phyloP scores from a whole-genome alignment of 2,113 vertebrate genomes.

The Amphilophus citrinellus region DNA sequence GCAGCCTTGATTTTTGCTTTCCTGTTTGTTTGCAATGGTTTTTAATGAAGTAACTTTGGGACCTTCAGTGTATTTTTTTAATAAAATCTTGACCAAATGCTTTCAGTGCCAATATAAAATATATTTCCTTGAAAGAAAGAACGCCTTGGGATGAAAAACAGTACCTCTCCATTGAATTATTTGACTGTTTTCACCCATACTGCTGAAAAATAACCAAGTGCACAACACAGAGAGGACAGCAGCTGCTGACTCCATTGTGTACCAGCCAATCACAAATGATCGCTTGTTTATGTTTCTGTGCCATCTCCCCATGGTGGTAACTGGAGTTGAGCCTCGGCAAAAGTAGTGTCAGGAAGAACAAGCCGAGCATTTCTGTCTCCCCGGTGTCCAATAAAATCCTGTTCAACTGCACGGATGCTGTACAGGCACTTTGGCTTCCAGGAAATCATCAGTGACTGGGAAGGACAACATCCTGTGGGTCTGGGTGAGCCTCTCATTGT shows the following conservation, averaged over 20 bases:
- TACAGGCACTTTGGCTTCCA: conserved; percentile 43
- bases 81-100: not conserved
- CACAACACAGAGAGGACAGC: conserved; percentile 19
- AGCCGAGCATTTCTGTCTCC: conserved; percentile 21
- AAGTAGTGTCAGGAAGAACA: conserved; percentile 26
- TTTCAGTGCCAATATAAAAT: conserved; percentile 29
- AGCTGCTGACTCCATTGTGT: conserved; percentile 52
- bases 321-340: conserved; percentile 42
- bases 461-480: conserved; percentile 54
- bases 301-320: conserved; percentile 39
- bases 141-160: conserved; percentile 8
- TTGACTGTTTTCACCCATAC: conserved; percentile 8
- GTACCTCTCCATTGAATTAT: conserved; percentile 17
- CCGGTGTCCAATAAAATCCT: conserved; percentile 27
- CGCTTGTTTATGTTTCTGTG: conserved; percentile 52
- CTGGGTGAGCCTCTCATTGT: conserved; percentile 24
- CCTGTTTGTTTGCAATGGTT: not conserved
- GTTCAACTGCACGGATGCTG: conserved; percentile 47
- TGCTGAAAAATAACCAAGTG: conserved; percentile 28
- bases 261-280: conserved; percentile 21
- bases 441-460: conserved; percentile 54
- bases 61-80: not conserved
- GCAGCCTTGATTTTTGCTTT: not conserved
- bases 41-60: not conserved
- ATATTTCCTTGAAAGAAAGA: not conserved